A percentile compares a stretch with the other conserved stretches of the same genome.
phyloP scores from a whole-genome alignment of 2,888 invertebrate genomes.

The Conops quadrifasciatus region DNA sequence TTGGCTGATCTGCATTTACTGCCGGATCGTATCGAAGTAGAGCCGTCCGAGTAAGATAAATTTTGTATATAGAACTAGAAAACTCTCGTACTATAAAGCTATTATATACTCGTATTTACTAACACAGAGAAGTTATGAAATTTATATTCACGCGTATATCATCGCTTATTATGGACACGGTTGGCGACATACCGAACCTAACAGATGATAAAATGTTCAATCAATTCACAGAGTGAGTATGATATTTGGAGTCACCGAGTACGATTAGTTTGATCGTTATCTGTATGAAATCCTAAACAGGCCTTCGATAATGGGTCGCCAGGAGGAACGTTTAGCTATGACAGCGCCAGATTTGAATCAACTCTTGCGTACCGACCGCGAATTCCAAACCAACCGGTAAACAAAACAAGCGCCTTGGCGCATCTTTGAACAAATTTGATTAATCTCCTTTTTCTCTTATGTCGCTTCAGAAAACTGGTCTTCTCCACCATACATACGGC shows the following conservation, averaged over 20 bases:
- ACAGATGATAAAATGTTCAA: constrained; percentile 76
- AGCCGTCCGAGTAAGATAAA: constrained; percentile 62
- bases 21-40: constrained; percentile 70
- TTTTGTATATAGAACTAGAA: constrained; percentile 37
- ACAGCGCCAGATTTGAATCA: constrained; percentile 76
- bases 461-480: constrained; percentile 66
- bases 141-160: constrained; percentile 56
- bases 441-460: no score
- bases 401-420: not conserved
- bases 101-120: not conserved
- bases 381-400: constrained; percentile 56
- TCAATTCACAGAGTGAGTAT: constrained; percentile 74
- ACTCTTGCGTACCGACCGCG: constrained; percentile 74
- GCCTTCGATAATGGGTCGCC: constrained; percentile 84
- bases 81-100: not conserved
- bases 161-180: constrained; percentile 67
- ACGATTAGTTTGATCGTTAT: not conserved
- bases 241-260: not conserved
- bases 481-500: constrained; percentile 69
- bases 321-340: constrained; percentile 80
- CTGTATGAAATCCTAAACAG: constrained; percentile 61
- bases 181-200: constrained; percentile 75
- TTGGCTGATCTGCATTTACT: constrained; percentile 70
- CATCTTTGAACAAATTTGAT: no score
- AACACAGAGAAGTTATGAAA: constrained; percentile 50